Evolutionary conservation across 2,797 vertebrate genomes (phyloP).

Genomic region (Trachops cirrhosus): DNA sequence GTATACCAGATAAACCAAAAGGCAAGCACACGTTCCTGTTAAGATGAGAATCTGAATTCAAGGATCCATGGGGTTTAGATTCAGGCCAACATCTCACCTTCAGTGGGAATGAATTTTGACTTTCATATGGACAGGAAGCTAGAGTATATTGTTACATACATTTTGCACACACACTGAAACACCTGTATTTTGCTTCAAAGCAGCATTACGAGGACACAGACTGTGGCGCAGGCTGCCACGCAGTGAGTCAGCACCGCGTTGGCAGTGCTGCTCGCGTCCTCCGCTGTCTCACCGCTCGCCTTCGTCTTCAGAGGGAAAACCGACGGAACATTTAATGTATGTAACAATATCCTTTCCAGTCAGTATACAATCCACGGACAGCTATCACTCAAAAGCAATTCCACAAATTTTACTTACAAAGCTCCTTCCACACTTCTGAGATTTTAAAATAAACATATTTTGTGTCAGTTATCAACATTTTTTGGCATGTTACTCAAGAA

Average conservation of each 20-base stretch:
- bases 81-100: neutral
- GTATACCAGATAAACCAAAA: conserved; percentile 25
- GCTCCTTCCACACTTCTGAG: conserved; percentile 54
- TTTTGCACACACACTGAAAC: neutral
- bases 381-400: conserved; percentile 44
- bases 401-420: conserved; percentile 63
- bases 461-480: neutral
- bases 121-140: conserved; percentile 64
- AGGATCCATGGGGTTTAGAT: neutral
- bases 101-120: conserved; percentile 15
- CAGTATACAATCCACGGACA: neutral
- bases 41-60: conserved; percentile 52
- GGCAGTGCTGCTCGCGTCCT: neutral
- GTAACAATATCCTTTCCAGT: conserved; percentile 39
- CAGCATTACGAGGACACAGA: neutral
- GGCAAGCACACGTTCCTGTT: conserved; percentile 42
- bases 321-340: neutral
- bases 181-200: neutral
- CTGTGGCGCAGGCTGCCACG: neutral
- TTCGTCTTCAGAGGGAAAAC: neutral
- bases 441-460: conserved; percentile 67
- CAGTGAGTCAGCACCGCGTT: rapidly evolving
- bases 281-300: neutral
- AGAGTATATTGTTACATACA: conserved; percentile 52
- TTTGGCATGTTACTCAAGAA: conserved; percentile 2